Percentiles rank a stretch among this genome's conserved stretches.
These are phyloP conservation scores for Misgurnus mizolepis DNA, from an alignment of 2,113 vertebrate species.

Conservation along the genomic window DNA sequence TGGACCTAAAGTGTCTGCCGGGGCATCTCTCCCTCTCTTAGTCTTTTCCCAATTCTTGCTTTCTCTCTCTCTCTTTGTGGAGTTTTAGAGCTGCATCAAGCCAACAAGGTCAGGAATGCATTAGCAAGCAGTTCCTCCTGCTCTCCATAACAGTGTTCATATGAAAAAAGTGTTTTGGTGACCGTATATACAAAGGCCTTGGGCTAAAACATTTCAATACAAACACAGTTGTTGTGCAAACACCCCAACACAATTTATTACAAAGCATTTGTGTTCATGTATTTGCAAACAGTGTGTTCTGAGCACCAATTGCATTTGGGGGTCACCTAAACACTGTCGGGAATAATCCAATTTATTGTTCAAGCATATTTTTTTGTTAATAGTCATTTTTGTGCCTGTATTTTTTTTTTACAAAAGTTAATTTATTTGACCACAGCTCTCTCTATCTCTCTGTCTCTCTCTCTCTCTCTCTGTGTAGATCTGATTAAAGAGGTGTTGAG, in stretches of 20 bases:
- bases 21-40: background rate
- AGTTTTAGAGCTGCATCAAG: slow-evolving; percentile 19
- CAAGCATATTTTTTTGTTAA: background rate
- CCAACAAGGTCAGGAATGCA: slow-evolving; percentile 58
- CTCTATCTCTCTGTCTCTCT: background rate
- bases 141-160: slow-evolving; percentile 26
- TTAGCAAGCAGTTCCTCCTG: slow-evolving; percentile 41
- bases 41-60: slow-evolving; percentile 17
- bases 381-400: too few relatives aligned
- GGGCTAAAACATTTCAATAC: background rate
- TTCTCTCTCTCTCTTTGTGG: background rate
- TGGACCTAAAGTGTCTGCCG: slow-evolving; percentile 64
- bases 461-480: slow-evolving; percentile 69
- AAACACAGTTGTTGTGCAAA: background rate
- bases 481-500: slow-evolving; percentile 94
- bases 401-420: background rate
- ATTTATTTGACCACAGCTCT: background rate
- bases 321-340: background rate
- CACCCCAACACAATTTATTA: too few relatives aligned
- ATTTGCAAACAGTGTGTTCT: too few relatives aligned
- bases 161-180: background rate
- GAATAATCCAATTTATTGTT: background rate
- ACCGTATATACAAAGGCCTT: background rate
- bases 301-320: background rate
- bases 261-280: too few relatives aligned